These are phyloP conservation scores for Drosophila melanica DNA, from an alignment of 1,140 invertebrate genomes.

Conservation along the genomic window DNA sequence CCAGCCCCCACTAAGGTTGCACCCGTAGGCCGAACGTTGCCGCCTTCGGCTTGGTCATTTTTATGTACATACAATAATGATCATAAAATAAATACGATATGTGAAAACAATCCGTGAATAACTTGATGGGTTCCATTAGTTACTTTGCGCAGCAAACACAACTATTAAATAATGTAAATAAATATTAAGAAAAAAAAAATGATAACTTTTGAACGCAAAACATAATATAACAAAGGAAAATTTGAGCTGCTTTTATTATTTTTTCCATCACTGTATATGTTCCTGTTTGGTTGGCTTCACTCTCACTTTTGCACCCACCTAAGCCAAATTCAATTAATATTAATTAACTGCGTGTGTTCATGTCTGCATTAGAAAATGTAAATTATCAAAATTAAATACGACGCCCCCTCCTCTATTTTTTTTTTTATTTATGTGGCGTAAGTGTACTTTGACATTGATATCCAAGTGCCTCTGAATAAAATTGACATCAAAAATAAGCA, in stretches of 20 bases:
- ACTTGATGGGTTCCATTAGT: no score
- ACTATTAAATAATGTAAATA: no score
- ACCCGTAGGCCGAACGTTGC: constrained; percentile 21
- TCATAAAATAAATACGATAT: no score
- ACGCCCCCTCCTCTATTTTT: neutral
- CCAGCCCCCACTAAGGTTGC: constrained; percentile 44
- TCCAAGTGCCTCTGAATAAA: constrained; percentile 48
- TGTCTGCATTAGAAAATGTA: no score
- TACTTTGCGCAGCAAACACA: no score
- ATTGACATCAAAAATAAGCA: constrained; percentile 1
- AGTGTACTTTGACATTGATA: constrained; percentile 45
- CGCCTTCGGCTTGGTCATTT: constrained; percentile 26
- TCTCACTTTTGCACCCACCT: constrained; percentile 48
- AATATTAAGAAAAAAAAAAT: no score
- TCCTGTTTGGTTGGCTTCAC: constrained; percentile 16
- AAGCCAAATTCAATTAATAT: constrained; percentile 25
- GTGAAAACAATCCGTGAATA: no score
- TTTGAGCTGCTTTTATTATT: no score
- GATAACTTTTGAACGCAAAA: no score
- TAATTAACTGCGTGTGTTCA: constrained; percentile 5
- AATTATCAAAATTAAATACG: neutral
- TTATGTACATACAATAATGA: no score
- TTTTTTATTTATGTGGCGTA: neutral
- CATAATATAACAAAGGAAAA: no score
- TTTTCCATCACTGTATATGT: no score